Base-by-base conservation (phyloP, 64 coral and sea anemone genomes). In the Montipora capricornis region DNA sequence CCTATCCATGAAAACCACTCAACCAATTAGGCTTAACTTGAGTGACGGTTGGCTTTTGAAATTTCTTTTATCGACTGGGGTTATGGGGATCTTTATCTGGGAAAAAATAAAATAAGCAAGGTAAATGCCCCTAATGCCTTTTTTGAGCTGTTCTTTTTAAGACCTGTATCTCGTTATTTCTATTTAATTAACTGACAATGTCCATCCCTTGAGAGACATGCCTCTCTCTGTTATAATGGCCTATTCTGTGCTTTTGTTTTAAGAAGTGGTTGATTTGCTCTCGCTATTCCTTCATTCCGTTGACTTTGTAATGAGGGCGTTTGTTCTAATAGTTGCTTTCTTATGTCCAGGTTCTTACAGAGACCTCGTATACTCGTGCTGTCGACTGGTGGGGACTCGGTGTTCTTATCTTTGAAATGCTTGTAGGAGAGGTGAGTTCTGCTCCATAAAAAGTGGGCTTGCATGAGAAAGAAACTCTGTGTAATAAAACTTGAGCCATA, bases 331-430 rank as follows among this genome's bases (percentile, higher is more conserved):
- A 1, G 3, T 46, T 19, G 16, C 59, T 12, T 79, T 5, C 10
- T 58, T 76, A 7, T 50, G 19, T 58, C 67, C 45, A 95, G 98
- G 94, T 99, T 62, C 74, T 99, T 50, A 96, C 95, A 79, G 97
- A 99, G 68, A 96, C 98, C 8, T 99, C 98, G 2, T 99, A 99
- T 92, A 99, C 98, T 37, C 85, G 98, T 20, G 95, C 98, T 11
- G 98, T 99, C 4, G 98, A 99, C 76, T 99, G 98, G 98, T 99
- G 98, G 98, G 98, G 98, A 15, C 84, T 99, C 8, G 98, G 98
- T 78, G 98, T 99, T 3, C 80, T 99, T 20, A 99, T 99, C 75
- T 99, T 99, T 62, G 98, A 99, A 82, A 99, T 99, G 98, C 81
- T 99, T 2, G 98, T 99, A 0, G 98, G 98, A 82, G 98, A 99